These are phyloP conservation scores for Taeniopygia guttata DNA, from an alignment of 2,797 vertebrate species.

Conservation along the genomic window DNA sequence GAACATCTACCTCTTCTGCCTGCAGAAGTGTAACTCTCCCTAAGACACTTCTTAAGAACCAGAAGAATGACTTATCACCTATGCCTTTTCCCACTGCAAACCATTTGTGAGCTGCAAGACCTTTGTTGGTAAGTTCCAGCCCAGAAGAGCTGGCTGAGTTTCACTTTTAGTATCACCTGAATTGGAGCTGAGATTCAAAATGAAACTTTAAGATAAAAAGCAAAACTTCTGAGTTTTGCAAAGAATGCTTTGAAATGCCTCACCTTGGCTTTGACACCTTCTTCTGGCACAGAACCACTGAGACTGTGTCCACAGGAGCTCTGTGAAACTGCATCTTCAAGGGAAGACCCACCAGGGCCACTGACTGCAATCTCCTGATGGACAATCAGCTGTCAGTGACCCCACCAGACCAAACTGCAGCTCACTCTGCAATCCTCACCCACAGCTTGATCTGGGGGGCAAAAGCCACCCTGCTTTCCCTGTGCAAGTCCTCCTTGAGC, in stretches of 20 bases:
- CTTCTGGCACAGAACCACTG: not conserved
- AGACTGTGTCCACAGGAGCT: not conserved
- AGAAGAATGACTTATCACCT: not conserved
- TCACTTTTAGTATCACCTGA: not conserved
- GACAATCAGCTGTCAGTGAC: not conserved
- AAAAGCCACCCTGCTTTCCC: not conserved
- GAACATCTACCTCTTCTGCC: not conserved
- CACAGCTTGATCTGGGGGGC: not conserved
- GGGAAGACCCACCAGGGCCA: not conserved
- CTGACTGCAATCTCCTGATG: not conserved
- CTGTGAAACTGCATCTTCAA: not conserved
- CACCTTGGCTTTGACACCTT: not conserved
- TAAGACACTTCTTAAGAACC: not conserved
- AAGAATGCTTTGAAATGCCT: not conserved
- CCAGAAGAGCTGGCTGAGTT: not conserved
- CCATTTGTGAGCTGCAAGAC: not conserved
- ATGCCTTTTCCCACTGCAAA: not conserved
- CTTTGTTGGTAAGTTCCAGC: not conserved
- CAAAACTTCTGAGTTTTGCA: not conserved
- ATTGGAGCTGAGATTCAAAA: constrained; percentile 8
- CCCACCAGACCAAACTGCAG: not conserved
- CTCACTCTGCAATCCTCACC: not conserved
- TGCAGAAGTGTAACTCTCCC: not conserved
- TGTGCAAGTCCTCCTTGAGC: not conserved
- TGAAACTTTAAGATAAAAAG: not conserved